Conservation (phyloP, 2,113 vertebrate genomes). For the Alethe diademata region DNA sequence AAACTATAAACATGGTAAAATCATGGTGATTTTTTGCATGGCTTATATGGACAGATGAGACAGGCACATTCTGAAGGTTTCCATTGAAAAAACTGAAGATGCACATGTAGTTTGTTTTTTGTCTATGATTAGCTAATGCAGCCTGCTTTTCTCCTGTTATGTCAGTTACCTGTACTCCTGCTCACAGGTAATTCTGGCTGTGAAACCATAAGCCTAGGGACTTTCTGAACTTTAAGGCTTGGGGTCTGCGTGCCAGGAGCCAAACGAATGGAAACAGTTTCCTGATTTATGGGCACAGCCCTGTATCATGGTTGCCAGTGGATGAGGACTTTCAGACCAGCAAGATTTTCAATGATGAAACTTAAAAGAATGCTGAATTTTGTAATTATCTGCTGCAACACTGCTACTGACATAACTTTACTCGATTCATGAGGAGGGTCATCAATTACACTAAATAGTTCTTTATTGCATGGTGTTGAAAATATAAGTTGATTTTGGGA, state of each 20-base stretch:
- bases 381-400: neutral
- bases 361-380: neutral
- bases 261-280: neutral
- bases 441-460: neutral
- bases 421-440: neutral
- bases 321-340: neutral
- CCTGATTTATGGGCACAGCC: neutral
- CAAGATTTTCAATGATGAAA: neutral
- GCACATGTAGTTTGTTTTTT: neutral
- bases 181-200: neutral
- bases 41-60: neutral
- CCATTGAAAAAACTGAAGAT: neutral
- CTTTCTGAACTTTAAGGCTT: neutral
- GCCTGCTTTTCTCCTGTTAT: neutral
- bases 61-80: neutral
- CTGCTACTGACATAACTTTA: neutral
- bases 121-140: neutral
- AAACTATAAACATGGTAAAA: neutral
- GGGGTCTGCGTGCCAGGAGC: neutral
- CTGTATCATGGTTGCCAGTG: neutral
- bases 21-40: accelerated
- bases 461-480: neutral
- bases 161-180: neutral
- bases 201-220: neutral
- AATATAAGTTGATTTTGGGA: neutral